Conservation (phyloP, 1,140 invertebrate genomes). For the Drosophila pseudoananassae region DNA sequence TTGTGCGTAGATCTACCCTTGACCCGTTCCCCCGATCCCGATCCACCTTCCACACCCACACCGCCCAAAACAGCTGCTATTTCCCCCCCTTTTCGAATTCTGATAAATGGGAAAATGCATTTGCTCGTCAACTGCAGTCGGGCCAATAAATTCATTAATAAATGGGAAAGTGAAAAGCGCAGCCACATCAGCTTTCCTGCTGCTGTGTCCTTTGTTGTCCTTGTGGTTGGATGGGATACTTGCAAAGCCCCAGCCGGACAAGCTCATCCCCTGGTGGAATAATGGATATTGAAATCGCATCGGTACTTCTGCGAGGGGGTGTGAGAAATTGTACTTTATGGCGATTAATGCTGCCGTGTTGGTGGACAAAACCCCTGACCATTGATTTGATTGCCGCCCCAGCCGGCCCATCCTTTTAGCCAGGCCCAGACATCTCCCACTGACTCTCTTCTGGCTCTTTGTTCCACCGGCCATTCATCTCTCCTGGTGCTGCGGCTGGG, state of each 20-base stretch:
- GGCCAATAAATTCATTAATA: slow-evolving; percentile 71
- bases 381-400: slow-evolving; percentile 44
- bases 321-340: slow-evolving; percentile 57
- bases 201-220: slow-evolving; percentile 40
- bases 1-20: slow-evolving; percentile 42
- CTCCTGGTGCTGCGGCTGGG: slow-evolving; percentile 12
- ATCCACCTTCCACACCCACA: slow-evolving; percentile 16
- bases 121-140: slow-evolving; percentile 58
- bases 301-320: slow-evolving; percentile 9
- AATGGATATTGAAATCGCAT: slow-evolving; percentile 60
- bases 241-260: slow-evolving; percentile 13
- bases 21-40: background rate
- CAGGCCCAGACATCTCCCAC: slow-evolving; percentile 15
- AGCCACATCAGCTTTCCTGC: slow-evolving; percentile 22
- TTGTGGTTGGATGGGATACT: slow-evolving; percentile 30
- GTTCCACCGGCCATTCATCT: slow-evolving; percentile 53
- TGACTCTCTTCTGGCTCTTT: slow-evolving; percentile 36
- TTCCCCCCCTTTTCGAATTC: slow-evolving; percentile 4
- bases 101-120: slow-evolving; percentile 54
- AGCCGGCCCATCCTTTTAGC: slow-evolving; percentile 2
- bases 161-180: slow-evolving; percentile 64
- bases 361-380: slow-evolving; percentile 31
- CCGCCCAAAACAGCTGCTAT: background rate
- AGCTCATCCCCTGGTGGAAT: slow-evolving; percentile 7
- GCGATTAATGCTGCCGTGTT: slow-evolving; percentile 50